Conservation (phyloP, 1,140 invertebrate species). For the Drosophila lowei region DNA sequence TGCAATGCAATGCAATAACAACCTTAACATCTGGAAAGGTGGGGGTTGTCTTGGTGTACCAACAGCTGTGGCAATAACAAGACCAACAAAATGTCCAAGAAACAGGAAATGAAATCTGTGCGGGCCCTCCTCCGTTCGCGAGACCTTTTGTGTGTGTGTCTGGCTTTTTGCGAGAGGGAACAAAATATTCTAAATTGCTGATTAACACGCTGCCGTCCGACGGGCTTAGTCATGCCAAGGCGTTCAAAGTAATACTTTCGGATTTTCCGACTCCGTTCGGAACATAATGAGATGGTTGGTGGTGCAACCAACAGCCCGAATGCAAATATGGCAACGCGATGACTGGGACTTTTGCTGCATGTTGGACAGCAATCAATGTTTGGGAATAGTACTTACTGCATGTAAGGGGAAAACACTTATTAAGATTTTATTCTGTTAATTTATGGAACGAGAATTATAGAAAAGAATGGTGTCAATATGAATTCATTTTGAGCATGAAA, state of each 20-base stretch:
- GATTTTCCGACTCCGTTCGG: slow-evolving; percentile 13
- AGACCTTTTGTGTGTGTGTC: slow-evolving; percentile 29
- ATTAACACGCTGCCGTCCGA: slow-evolving; percentile 64
- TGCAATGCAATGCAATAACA: slow-evolving; percentile 61
- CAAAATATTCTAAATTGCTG: slow-evolving; percentile 80
- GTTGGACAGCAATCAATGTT: slow-evolving; percentile 12
- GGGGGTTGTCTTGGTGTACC: background rate
- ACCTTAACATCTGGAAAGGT: slow-evolving; percentile 23
- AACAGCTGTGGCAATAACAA: slow-evolving; percentile 67
- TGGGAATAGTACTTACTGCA: too few species aligned
- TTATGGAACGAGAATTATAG: too few species aligned
- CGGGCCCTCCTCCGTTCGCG: slow-evolving; percentile 28
- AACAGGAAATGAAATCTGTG: slow-evolving; percentile 65
- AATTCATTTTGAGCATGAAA: too few species aligned
- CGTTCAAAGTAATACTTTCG: slow-evolving; percentile 24
- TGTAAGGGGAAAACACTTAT: too few species aligned
- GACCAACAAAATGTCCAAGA: slow-evolving; percentile 34
- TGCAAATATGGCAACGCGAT: slow-evolving; percentile 33
- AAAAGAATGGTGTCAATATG: too few species aligned
- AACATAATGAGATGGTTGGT: slow-evolving; percentile 46
- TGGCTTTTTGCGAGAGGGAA: slow-evolving; percentile 33
- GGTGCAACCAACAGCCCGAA: slow-evolving; percentile 19
- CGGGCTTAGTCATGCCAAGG: slow-evolving; percentile 56
- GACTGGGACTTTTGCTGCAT: slow-evolving; percentile 25
- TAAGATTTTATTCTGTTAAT: too few species aligned